Conservation (phyloP, 2,888 invertebrate genomes). For the Sarcophaga caerulescens region DNA sequence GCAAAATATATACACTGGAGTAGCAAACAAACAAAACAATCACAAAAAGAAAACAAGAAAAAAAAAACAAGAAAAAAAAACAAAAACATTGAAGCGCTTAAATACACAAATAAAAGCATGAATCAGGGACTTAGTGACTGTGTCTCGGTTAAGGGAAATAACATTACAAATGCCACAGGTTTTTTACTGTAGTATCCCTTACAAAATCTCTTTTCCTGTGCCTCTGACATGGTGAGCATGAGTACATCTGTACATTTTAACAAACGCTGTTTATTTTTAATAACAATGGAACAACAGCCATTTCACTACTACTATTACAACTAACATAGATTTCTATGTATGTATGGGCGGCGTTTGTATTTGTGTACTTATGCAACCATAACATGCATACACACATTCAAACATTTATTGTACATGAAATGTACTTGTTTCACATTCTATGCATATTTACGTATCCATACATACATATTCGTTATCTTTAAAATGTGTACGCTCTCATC, state of each 20-base stretch:
- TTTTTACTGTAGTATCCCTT: too few species aligned
- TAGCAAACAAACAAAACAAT: conserved; percentile 9
- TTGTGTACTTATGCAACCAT: background rate
- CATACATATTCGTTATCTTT: too few species aligned
- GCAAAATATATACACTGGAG: conserved; percentile 33
- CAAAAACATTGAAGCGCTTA: conserved; percentile 27
- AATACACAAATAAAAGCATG: conserved; percentile 20
- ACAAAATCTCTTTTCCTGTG: too few species aligned
- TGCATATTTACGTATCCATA: background rate
- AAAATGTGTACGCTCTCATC: background rate
- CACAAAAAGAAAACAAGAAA: too few species aligned
- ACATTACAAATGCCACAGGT: background rate
- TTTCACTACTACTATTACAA: background rate
- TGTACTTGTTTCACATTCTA: background rate
- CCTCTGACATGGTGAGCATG: too few species aligned
- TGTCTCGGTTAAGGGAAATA: background rate
- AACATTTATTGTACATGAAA: background rate
- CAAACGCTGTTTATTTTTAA: conserved; percentile 51
- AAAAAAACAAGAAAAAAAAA: conserved; percentile 16
- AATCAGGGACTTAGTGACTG: conserved; percentile 6
- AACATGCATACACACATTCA: background rate
- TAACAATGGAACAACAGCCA: conserved; percentile 30
- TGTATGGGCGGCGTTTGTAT: background rate
- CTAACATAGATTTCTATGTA: background rate
- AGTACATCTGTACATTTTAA: background rate